Evolutionary conservation across 1,140 invertebrate genomes (phyloP), one percentile per base, ranked within the genome.

Genomic region (Drosophila orosa): DNA sequence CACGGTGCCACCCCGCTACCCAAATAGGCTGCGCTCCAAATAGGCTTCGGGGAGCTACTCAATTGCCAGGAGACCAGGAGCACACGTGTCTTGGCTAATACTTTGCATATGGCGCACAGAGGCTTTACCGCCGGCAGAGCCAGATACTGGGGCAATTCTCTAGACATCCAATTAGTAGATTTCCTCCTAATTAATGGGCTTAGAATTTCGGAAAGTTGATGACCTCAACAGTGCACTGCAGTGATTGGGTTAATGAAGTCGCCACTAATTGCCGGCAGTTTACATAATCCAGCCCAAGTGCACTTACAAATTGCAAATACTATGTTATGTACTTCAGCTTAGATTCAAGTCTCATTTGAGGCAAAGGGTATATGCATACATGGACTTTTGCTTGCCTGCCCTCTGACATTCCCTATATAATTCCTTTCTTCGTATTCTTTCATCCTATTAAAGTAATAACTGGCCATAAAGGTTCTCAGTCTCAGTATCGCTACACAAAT

Each of bases 221-320:
- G 79, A 59, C 61, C 68, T 47, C 54, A 66, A 59, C 45, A 52
- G 50, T 69, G 74, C 68, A 44, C 54, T 62, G 55, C 45, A 52
- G 50, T 69, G 74, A 85, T 86, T 86, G 80, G 73, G 55, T 65
- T 75, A 85, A 80, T 78, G 47, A 67, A 76, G 68, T 42, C 29
- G n/a, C 31, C 42, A 48, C 55, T 48, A 69, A 61, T 65, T 60
- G 50, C 47, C 47, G 44, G 40, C 44, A 42, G 29, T 56, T 72
- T 62, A 56, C 60, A 62, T 73, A 27, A 54, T 48, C 27, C 57
- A 12, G 24, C 19, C 19, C 33, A 39, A 74, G 54, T 31, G 45
- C 45, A 31, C 40, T 19, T 40, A 39, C 40, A 35, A 27, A 27
- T 50, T 27, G 15, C 19, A 60, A 33, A 15, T 42, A 29, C 37